A percentile compares a stretch with the other conserved stretches of the same genome.
Conservation (phyloP, 2,113 vertebrate genomes). For the Oncorhynchus clarkii region DNA sequence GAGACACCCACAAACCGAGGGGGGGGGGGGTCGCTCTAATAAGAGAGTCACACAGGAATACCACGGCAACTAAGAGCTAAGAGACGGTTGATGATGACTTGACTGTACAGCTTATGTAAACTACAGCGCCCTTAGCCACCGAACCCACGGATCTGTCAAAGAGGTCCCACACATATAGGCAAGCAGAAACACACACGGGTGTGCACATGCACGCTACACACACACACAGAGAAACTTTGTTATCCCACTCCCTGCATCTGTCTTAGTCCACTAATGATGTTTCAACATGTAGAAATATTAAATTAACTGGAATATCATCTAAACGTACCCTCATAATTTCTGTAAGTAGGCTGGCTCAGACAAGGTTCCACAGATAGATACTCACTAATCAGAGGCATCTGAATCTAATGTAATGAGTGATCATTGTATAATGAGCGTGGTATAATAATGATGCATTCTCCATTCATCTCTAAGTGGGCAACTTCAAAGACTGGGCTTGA, state of each 20-base stretch:
- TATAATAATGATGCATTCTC: too few relatives aligned
- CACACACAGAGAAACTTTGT: background rate
- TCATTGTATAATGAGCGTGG: background rate
- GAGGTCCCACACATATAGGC: background rate
- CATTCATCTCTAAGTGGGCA: background rate
- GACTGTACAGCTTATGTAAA: conserved; percentile 52
- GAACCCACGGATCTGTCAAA: conserved; percentile 2
- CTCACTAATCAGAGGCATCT: too few relatives aligned
- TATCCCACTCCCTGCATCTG: too few relatives aligned
- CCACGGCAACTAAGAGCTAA: background rate
- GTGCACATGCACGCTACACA: too few relatives aligned
- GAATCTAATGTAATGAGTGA: background rate
- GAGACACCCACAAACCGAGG: background rate
- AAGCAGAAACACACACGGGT: background rate
- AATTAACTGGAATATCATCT: background rate
- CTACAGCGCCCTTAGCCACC: conserved; percentile 13
- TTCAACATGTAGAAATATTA: too few relatives aligned
- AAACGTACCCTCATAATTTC: background rate
- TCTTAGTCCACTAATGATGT: too few relatives aligned
- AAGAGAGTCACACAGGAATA: background rate
- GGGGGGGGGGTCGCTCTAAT: background rate
- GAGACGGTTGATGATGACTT: conserved; percentile 40
- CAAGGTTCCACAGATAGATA: background rate
- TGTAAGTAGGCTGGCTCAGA: background rate
- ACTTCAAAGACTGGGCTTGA: background rate